Percentiles rank a stretch among this genome's conserved stretches.
phyloP scores from a whole-genome alignment of 2,797 vertebrate species.

The Sus cebifrons region DNA sequence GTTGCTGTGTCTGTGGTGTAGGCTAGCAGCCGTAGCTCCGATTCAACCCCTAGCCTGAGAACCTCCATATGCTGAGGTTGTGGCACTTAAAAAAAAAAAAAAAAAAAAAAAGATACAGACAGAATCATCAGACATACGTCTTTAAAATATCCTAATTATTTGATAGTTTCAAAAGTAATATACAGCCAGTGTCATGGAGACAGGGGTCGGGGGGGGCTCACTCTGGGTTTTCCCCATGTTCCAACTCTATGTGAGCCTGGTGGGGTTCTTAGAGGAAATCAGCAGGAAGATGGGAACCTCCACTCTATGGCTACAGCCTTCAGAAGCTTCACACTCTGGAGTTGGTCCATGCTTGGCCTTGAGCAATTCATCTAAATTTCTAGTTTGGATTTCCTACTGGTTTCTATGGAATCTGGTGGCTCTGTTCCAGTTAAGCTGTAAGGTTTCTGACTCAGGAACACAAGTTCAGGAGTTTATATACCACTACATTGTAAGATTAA shows the following conservation, averaged over 20 bases:
- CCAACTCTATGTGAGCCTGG: neutral
- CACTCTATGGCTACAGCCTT: neutral
- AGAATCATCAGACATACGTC: neutral
- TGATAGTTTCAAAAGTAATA: conserved; percentile 1
- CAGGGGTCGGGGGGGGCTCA: neutral
- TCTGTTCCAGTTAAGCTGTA: neutral
- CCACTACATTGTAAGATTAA: neutral
- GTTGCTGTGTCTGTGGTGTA: too few species aligned
- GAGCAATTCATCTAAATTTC: neutral
- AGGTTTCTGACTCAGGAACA: neutral
- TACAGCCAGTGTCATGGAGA: neutral
- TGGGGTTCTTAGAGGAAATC: neutral
- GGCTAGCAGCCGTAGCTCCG: too few species aligned
- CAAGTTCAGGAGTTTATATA: neutral
- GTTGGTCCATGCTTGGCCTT: neutral
- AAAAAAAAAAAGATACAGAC: neutral
- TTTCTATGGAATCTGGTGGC: neutral
- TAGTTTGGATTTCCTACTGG: neutral
- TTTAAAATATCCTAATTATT: neutral
- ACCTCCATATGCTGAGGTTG: too few species aligned
- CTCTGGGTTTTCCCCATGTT: neutral
- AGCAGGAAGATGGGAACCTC: neutral
- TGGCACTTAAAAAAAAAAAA: too few species aligned
- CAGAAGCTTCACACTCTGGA: neutral
- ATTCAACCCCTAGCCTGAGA: too few species aligned